Conservation (phyloP, 2,113 vertebrate genomes). For the Malaclemys terrapin region DNA sequence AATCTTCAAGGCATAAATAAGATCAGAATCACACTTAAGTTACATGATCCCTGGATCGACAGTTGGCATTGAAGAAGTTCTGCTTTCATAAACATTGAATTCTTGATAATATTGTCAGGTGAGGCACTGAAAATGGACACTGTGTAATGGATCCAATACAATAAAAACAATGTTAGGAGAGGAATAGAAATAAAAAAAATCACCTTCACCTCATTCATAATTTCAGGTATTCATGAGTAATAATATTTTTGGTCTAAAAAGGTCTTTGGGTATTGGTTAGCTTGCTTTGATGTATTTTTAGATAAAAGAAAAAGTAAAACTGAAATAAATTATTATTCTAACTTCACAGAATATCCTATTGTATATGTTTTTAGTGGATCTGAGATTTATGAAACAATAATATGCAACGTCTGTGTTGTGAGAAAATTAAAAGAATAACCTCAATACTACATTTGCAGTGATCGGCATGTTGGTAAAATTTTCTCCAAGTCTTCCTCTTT, state of each 20-base stretch:
- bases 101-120: not conserved
- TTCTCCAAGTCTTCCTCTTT: constrained; percentile 93
- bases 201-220: not conserved
- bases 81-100: not conserved
- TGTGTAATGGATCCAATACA: not conserved
- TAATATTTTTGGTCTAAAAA: not conserved
- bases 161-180: constrained; percentile 8
- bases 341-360: not conserved
- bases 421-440: not conserved
- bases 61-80: not conserved
- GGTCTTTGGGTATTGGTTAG: constrained; percentile 12
- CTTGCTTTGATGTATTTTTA: not conserved
- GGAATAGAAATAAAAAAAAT: constrained; percentile 10
- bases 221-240: not conserved
- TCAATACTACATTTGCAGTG: constrained; percentile 81
- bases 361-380: constrained; percentile 15
- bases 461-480: constrained; percentile 91
- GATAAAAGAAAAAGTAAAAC: constrained; percentile 2
- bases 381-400: not conserved
- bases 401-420: not conserved
- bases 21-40: not conserved
- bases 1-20: not conserved
- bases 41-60: not conserved
- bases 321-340: not conserved
- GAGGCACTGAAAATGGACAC: not conserved